Percentiles rank a stretch among this genome's conserved stretches.
These are phyloP conservation scores for Rousettus madagascariensis DNA, from an alignment of 2,797 vertebrate genomes.

Conservation along the genomic window DNA sequence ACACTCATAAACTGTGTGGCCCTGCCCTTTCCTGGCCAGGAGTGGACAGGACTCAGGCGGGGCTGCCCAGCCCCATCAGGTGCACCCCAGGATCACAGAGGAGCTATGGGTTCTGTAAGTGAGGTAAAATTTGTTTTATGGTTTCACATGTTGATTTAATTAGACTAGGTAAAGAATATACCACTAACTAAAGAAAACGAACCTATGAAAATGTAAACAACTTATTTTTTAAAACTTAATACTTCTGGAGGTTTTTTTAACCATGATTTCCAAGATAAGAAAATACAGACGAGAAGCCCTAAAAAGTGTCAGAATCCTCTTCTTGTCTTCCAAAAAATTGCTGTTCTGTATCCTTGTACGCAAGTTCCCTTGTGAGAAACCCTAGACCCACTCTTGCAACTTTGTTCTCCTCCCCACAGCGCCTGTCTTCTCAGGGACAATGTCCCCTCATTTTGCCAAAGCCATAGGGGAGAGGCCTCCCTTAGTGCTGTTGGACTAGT, in stretches of 20 bases:
- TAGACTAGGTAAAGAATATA: not conserved
- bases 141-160: not conserved
- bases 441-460: not conserved
- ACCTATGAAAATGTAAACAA: not conserved
- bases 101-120: not conserved
- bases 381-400: not conserved
- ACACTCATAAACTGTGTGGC: rapidly evolving
- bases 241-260: not conserved
- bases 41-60: rapidly evolving
- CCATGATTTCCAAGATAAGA: not conserved
- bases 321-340: not conserved
- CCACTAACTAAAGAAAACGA: not conserved
- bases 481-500: not conserved
- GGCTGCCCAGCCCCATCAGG: not conserved
- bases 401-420: not conserved
- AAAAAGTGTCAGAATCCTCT: not conserved
- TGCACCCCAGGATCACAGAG: not conserved
- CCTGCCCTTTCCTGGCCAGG: not conserved
- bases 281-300: not conserved
- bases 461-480: not conserved
- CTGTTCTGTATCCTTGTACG: not conserved
- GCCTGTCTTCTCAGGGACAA: not conserved
- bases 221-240: not conserved
- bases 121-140: not conserved
- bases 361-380: not conserved